Percentiles rank a stretch among this genome's conserved stretches.
These are phyloP conservation scores for Drosophila yooni DNA, from an alignment of 2,888 invertebrate genomes.

Conservation along the genomic window DNA sequence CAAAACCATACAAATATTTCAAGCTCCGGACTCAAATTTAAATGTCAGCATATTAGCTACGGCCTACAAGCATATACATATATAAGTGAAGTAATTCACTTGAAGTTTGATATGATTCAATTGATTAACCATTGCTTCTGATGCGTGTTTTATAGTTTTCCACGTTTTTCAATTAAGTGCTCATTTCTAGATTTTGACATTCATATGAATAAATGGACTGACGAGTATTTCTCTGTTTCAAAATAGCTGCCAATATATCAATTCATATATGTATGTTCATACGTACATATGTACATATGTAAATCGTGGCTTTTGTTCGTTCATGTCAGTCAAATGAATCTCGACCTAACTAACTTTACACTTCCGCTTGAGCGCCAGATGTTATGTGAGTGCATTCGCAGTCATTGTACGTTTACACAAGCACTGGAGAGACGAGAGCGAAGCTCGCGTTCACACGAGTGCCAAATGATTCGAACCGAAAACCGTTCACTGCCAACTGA, in stretches of 20 bases:
- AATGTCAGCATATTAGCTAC: too few relatives aligned
- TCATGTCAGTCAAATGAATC: constrained; percentile 14
- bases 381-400: constrained; percentile 25
- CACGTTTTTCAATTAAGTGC: neutral
- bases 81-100: neutral
- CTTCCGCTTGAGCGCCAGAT: constrained; percentile 36
- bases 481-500: constrained; percentile 70
- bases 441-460: constrained; percentile 68
- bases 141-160: neutral
- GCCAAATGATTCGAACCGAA: constrained; percentile 67
- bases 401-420: neutral
- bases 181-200: neutral
- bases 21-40: neutral
- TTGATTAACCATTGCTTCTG: neutral
- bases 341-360: constrained; percentile 3
- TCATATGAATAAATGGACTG: neutral
- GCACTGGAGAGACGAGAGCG: constrained; percentile 22
- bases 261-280: neutral
- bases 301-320: neutral
- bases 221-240: neutral
- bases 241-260: neutral
- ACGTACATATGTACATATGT: neutral
- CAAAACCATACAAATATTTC: neutral
- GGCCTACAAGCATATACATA: neutral
- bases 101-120: neutral